Evolutionary conservation across 2,888 invertebrate genomes (phyloP), one percentile per base, ranked within the genome.

Genomic region (Darwinula stevensoni): DNA sequence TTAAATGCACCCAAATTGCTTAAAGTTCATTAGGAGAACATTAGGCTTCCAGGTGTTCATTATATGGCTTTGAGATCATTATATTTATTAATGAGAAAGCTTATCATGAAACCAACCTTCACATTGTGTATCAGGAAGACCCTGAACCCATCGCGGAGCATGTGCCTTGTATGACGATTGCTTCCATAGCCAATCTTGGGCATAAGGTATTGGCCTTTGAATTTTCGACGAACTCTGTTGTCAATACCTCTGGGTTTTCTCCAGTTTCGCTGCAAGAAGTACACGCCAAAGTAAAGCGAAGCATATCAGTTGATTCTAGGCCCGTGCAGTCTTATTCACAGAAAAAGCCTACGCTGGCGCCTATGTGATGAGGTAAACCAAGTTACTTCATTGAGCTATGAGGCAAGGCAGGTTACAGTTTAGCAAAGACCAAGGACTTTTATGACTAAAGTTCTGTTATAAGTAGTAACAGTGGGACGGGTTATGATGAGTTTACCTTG

Each of bases 231-330:
- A 31, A 97, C 94, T 57, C 94, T 69, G 69, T 99, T 97, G 61
- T 99, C 97, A 57, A 97, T 99, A 82, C 97, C 97, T 61, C 91
- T 91, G 14, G 97, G 97, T 61, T 91, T 97, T 52, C 97, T 72
- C 97, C 97, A 99, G 67, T 78, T 86, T 43, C 74, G 65, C 78
- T 80, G 45, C 13, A 54, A 49, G 40, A 33, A 32, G 39, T 32
- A 34, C 16, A 32, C 22, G 16, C n/a, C n/a, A n/a, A n/a, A n/a
- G 6, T 31, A 13, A 16, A 15, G 14, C 17, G 17, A 32, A 28
- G 12, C 17, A 16, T n/a, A 31, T n/a, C n/a, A n/a, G n/a, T n/a
- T n/a, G n/a, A n/a, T n/a, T n/a, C n/a, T n/a, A n/a, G n/a, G n/a
- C n/a, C n/a, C n/a, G n/a, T n/a, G n/a, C n/a, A n/a, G n/a, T n/a